Percentiles rank a stretch among this genome's conserved stretches.
These are phyloP conservation scores for Melieria omissa DNA, from an alignment of 2,888 invertebrate species.

Conservation along the genomic window DNA sequence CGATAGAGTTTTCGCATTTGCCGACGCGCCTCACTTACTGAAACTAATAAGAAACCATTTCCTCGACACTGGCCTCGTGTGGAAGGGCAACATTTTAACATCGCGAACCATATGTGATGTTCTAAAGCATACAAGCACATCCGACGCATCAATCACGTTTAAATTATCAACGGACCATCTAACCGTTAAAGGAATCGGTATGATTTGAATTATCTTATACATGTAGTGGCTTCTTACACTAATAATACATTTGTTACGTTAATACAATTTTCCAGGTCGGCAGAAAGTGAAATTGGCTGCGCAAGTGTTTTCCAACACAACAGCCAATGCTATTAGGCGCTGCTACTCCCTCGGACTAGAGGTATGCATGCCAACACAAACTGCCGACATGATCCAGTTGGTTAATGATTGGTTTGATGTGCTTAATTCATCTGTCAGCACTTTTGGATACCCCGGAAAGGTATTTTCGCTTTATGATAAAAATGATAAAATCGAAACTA, in stretches of 20 bases:
- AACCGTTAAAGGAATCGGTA: slow-evolving; percentile 1
- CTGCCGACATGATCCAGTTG: slow-evolving; percentile 40
- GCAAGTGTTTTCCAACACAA: slow-evolving; percentile 20
- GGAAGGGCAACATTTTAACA: slow-evolving; percentile 14
- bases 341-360: slow-evolving; percentile 23
- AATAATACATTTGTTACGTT: neutral
- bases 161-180: slow-evolving; percentile 31
- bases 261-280: slow-evolving; percentile 1
- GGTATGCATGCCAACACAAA: neutral
- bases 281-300: slow-evolving; percentile 28
- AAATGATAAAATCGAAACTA: neutral
- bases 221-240: neutral
- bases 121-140: slow-evolving; percentile 6
- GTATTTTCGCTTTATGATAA: neutral
- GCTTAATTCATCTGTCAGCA: slow-evolving; percentile 2
- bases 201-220: neutral
- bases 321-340: slow-evolving; percentile 25
- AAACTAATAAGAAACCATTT: slow-evolving; percentile 44
- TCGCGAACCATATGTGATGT: slow-evolving; percentile 13
- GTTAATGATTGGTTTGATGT: slow-evolving; percentile 18
- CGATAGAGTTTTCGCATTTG: slow-evolving; percentile 35
- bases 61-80: slow-evolving; percentile 20
- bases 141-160: slow-evolving; percentile 19
- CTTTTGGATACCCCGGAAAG: slow-evolving; percentile 13
- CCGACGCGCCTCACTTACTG: slow-evolving; percentile 35